These are phyloP conservation scores for Scaptodrosophila lebanonensis DNA, from an alignment of 1,140 invertebrate species.

Conservation along the genomic window DNA sequence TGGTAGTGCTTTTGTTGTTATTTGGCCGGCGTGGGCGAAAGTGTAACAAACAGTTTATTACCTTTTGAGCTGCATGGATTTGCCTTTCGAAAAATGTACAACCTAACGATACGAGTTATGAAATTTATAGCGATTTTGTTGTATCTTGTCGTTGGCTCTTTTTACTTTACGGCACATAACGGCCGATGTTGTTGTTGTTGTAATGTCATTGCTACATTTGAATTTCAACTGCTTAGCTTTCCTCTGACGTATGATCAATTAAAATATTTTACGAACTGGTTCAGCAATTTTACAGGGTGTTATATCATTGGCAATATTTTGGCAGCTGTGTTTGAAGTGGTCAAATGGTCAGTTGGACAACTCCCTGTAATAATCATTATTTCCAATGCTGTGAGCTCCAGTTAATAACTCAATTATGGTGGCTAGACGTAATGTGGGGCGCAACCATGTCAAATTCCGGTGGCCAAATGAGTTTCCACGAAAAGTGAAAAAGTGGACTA, in stretches of 20 bases:
- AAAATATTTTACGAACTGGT: conserved; percentile 22
- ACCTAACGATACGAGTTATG: conserved; percentile 22
- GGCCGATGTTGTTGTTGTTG: conserved; percentile 9
- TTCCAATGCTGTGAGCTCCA: not conserved
- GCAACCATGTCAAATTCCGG: conserved; percentile 10
- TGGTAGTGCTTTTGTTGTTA: not conserved
- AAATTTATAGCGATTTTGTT: conserved; percentile 34
- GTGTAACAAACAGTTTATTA: conserved; percentile 20
- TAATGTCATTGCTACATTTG: conserved; percentile 42
- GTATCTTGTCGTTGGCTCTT: conserved; percentile 28
- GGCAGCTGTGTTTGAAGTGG: not conserved
- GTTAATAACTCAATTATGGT: conserved; percentile 14
- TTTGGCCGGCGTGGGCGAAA: conserved; percentile 7
- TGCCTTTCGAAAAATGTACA: conserved; percentile 27
- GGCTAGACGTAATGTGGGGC: not conserved
- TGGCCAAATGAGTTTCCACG: not conserved
- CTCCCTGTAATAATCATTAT: conserved; percentile 2
- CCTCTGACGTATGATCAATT: conserved; percentile 33
- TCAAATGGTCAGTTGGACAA: not conserved
- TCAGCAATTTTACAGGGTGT: conserved; percentile 17
- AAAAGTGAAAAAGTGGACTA: too few relatives aligned
- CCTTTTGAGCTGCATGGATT: conserved; percentile 14
- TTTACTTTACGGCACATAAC: conserved; percentile 14
- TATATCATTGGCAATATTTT: conserved; percentile 10
- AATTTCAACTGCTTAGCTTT: conserved; percentile 33